phyloP scores from a whole-genome alignment of 2,113 vertebrate genomes.

The Machaerirhynchus nigripectus region DNA sequence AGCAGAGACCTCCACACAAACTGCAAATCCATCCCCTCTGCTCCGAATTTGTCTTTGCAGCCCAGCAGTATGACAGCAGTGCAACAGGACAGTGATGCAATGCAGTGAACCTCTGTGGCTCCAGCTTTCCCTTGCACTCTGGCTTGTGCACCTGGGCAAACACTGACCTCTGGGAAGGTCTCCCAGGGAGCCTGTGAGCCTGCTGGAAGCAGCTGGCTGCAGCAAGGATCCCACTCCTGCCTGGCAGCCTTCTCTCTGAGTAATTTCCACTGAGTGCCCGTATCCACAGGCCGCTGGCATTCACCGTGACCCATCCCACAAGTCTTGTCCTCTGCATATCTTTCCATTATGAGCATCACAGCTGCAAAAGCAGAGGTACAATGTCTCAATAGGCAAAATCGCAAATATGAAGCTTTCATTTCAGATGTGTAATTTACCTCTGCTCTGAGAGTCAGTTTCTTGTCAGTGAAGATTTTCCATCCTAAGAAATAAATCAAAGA shows the following conservation, averaged over 20 bases:
- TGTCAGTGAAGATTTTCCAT: background rate
- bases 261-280: background rate
- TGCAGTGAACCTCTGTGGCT: background rate
- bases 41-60: background rate
- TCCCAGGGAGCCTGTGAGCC: background rate
- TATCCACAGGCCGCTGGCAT: background rate
- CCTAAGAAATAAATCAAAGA: background rate
- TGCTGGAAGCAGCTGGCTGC: background rate
- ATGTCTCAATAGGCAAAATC: background rate
- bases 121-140: background rate
- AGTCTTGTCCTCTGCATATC: background rate
- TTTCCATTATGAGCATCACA: background rate
- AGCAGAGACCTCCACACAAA: background rate
- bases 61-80: background rate
- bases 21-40: background rate
- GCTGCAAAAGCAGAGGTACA: background rate
- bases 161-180: rapidly evolving
- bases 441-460: background rate
- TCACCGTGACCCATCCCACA: background rate
- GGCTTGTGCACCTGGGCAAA: background rate
- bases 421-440: background rate
- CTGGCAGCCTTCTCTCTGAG: background rate
- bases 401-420: background rate
- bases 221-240: background rate
- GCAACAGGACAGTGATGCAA: background rate